Evolutionary conservation across 2,113 vertebrate species (phyloP).

Genomic region (Rynchops niger): DNA sequence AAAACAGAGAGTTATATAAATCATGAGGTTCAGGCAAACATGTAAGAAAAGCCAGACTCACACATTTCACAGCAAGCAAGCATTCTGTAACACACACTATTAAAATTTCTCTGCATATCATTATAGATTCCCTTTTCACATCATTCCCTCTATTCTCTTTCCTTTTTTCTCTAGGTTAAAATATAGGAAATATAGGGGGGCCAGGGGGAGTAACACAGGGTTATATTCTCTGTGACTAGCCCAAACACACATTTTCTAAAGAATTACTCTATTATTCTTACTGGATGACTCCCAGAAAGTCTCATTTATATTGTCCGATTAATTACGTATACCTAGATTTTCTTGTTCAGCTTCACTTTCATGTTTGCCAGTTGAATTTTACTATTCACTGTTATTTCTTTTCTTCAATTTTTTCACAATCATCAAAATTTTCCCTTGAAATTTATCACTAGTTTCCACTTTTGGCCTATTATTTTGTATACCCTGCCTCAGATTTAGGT

Average conservation of each 20-base stretch:
- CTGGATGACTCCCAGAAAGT: not conserved
- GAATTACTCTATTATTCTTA: not conserved
- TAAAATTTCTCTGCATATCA: not conserved
- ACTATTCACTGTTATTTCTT: not conserved
- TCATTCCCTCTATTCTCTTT: accelerated
- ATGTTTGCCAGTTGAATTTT: not conserved
- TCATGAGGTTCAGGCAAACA: not conserved
- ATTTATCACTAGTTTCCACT: not conserved
- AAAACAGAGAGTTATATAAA: not conserved
- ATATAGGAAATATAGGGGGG: not conserved
- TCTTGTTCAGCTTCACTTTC: not conserved
- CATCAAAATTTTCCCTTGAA: not conserved
- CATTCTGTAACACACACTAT: not conserved
- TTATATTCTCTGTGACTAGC: not conserved
- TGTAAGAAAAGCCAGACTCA: not conserved
- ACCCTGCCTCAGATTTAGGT: not conserved
- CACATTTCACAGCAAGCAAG: not conserved
- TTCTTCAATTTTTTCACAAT: not conserved
- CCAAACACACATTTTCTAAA: not conserved
- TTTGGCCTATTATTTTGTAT: not conserved
- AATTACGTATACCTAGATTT: not conserved
- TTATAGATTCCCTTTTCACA: not conserved
- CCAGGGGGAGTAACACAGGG: not conserved
- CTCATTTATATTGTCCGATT: not conserved
- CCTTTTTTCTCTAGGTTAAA: not conserved